Percentiles rank a stretch among this genome's conserved stretches.
Conservation (phyloP, 2,113 vertebrate species). For the Talpa occidentalis region DNA sequence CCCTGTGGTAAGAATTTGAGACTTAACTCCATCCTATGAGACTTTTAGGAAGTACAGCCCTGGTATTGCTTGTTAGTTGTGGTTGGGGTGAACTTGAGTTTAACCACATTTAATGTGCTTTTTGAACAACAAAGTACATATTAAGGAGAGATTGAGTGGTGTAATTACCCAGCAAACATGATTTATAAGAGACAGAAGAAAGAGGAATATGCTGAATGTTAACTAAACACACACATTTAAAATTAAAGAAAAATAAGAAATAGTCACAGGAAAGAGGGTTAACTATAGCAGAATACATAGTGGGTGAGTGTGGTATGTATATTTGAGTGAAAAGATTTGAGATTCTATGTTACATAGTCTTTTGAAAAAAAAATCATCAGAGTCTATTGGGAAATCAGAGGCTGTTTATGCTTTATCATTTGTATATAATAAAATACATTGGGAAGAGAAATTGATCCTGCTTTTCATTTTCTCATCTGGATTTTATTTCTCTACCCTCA, state of each 20-base stretch:
- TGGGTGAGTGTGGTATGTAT: constrained; percentile 21
- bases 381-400: constrained; percentile 85
- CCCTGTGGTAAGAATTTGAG: not conserved
- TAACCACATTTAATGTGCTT: not conserved
- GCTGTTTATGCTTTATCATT: constrained; percentile 80
- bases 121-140: constrained; percentile 38
- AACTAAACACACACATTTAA: constrained; percentile 75
- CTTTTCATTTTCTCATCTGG: constrained; percentile 67
- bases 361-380: constrained; percentile 52
- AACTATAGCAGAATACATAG: not conserved
- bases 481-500: constrained; percentile 74
- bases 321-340: constrained; percentile 42
- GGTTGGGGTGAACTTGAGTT: not conserved
- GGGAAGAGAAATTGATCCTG: constrained; percentile 79
- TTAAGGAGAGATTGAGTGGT: not conserved
- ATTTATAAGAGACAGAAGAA: constrained; percentile 57
- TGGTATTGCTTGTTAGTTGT: not conserved
- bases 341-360: constrained; percentile 58
- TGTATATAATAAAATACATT: constrained; percentile 83
- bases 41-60: not conserved
- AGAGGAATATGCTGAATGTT: constrained; percentile 54
- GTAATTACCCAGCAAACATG: not conserved
- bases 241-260: constrained; percentile 57
- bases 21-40: not conserved
- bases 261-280: not conserved